Evolutionary conservation across 2,113 vertebrate genomes (phyloP).

Genomic region (Paraplagusia blochii): DNA sequence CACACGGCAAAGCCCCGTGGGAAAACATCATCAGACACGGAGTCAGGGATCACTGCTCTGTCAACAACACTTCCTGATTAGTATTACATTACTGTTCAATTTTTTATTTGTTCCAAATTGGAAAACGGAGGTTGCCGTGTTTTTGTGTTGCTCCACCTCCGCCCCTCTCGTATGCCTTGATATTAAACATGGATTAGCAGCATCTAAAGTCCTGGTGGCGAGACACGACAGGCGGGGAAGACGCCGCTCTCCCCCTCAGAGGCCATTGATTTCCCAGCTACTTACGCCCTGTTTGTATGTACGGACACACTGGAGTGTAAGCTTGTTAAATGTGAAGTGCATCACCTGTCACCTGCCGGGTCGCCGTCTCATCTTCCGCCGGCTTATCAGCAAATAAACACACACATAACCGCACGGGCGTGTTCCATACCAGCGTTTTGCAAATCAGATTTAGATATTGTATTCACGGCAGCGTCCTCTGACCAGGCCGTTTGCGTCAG

Average conservation of each 20-base stretch:
- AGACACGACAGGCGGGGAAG: conserved; percentile 20
- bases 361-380: conserved; percentile 46
- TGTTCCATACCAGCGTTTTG: conserved; percentile 3
- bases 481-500: conserved; percentile 18
- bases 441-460: conserved; percentile 38
- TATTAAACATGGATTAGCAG: conserved; percentile 76
- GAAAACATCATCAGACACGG: conserved; percentile 43
- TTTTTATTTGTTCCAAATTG: conserved; percentile 77
- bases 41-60: conserved; percentile 69
- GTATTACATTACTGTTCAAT: conserved; percentile 75
- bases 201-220: conserved; percentile 50
- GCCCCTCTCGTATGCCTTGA: conserved; percentile 35
- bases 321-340: conserved; percentile 77
- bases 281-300: conserved; percentile 76
- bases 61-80: conserved; percentile 76
- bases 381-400: conserved; percentile 52
- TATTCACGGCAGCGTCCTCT: neutral
- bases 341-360: conserved; percentile 61
- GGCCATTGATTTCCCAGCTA: conserved; percentile 69
- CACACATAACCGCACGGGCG: conserved; percentile 11
- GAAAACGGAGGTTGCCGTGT: conserved; percentile 45
- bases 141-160: conserved; percentile 5
- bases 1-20: conserved; percentile 4
- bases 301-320: conserved; percentile 70
- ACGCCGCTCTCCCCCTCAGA: conserved; percentile 26